Evolutionary conservation across 1,140 invertebrate genomes (phyloP).

Genomic region (Pantala flavescens): DNA sequence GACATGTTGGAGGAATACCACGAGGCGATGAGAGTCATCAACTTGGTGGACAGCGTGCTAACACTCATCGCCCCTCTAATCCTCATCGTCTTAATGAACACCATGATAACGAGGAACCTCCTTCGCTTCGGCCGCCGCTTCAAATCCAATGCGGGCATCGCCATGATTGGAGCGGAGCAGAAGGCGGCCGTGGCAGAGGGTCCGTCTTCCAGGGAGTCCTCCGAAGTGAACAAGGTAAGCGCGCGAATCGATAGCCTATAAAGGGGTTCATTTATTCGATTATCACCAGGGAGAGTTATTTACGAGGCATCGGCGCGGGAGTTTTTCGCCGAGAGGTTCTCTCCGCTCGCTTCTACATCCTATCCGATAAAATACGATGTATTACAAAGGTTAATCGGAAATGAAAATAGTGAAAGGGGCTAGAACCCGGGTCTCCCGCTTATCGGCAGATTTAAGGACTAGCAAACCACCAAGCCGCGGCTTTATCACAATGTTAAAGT

Average conservation of each 20-base stretch:
- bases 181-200: neutral
- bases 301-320: no score
- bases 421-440: no score
- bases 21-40: slow-evolving; percentile 40
- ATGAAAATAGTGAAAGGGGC: no score
- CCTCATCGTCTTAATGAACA: slow-evolving; percentile 47
- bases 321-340: no score
- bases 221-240: neutral
- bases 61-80: slow-evolving; percentile 44
- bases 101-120: slow-evolving; percentile 36
- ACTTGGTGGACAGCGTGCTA: slow-evolving; percentile 43
- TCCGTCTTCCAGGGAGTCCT: neutral
- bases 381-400: no score
- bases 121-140: slow-evolving; percentile 29
- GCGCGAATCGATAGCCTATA: neutral
- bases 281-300: no score
- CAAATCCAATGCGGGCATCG: slow-evolving; percentile 28
- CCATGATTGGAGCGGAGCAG: slow-evolving; percentile 19
- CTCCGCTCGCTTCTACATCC: no score
- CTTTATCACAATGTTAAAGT: no score
- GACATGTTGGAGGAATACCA: slow-evolving; percentile 36
- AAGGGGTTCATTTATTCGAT: no score
- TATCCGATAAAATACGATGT: no score
- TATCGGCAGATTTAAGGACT: no score
- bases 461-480: no score